A percentile compares a stretch with the other conserved stretches of the same genome.
Evolutionary conservation across 2,888 invertebrate genomes (phyloP).

Genomic region (Morpho achilles): DNA sequence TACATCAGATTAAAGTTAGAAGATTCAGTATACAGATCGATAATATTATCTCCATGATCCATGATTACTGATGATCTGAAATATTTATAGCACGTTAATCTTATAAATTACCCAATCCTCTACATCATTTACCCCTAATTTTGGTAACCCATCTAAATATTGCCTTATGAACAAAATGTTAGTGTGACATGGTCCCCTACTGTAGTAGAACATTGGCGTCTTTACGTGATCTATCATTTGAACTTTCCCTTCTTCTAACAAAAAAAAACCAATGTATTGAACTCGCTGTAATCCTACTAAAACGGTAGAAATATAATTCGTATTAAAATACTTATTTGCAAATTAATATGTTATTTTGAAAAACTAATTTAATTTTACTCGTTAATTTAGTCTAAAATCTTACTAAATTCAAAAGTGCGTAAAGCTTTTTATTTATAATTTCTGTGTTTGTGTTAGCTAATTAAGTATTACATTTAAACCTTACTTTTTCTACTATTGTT

Average conservation of each 20-base stretch:
- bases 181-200: constrained; percentile 10
- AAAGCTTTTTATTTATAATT: not conserved
- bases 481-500: no score
- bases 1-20: no score
- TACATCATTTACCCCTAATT: no score
- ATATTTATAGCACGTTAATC: no score
- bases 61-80: no score
- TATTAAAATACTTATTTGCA: constrained; percentile 1
- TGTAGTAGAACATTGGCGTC: constrained; percentile 9
- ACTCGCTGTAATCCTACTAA: constrained; percentile 18
- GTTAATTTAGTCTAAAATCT: not conserved
- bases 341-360: constrained; percentile 5
- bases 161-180: constrained; percentile 2
- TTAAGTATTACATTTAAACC: no score
- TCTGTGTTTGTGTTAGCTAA: not conserved
- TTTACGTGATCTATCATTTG: constrained; percentile 11
- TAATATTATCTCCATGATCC: no score
- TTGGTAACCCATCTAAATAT: no score
- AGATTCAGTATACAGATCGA: no score
- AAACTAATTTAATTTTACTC: constrained; percentile 2
- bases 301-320: constrained; percentile 1
- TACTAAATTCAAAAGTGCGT: not conserved
- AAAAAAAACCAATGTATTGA: constrained; percentile 2
- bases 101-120: no score
- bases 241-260: constrained; percentile 17